Evolutionary conservation across 2,113 vertebrate species (phyloP).

Genomic region (Conger conger): DNA sequence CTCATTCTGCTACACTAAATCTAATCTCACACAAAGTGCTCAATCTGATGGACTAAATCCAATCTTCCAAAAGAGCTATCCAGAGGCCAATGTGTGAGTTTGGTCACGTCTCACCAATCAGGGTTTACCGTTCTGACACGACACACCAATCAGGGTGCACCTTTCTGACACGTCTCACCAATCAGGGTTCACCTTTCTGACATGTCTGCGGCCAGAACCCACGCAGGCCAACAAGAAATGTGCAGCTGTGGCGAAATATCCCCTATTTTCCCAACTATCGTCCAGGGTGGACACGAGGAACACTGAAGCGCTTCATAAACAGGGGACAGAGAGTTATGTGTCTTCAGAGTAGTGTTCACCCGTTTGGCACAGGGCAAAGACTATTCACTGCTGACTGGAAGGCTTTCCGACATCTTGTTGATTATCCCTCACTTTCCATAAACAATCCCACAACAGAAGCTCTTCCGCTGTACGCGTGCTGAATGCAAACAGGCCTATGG

Average conservation of each 20-base stretch:
- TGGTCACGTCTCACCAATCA: background rate
- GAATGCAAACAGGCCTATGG: background rate
- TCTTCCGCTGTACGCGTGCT: background rate
- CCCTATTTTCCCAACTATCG: background rate
- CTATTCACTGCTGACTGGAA: conserved; percentile 2
- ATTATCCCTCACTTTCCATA: background rate
- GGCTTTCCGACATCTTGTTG: conserved; percentile 9
- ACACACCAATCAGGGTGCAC: background rate
- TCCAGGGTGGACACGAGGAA: background rate
- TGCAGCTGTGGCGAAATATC: conserved; percentile 6
- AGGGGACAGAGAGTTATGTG: background rate
- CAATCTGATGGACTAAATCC: background rate
- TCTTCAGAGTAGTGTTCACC: background rate
- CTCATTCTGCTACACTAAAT: too few species aligned
- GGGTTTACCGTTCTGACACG: background rate
- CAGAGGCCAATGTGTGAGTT: too few species aligned
- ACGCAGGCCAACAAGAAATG: background rate
- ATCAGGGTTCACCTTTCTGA: background rate
- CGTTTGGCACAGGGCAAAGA: background rate
- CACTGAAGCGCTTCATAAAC: background rate
- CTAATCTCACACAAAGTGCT: too few species aligned
- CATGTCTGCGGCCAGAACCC: background rate
- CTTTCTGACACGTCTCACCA: too few species aligned
- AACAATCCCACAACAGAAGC: background rate
- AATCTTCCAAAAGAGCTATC: background rate